Percentiles rank a stretch among this genome's conserved stretches.
Conservation (phyloP, 2,888 invertebrate genomes). For the Limnephilus auricula region DNA sequence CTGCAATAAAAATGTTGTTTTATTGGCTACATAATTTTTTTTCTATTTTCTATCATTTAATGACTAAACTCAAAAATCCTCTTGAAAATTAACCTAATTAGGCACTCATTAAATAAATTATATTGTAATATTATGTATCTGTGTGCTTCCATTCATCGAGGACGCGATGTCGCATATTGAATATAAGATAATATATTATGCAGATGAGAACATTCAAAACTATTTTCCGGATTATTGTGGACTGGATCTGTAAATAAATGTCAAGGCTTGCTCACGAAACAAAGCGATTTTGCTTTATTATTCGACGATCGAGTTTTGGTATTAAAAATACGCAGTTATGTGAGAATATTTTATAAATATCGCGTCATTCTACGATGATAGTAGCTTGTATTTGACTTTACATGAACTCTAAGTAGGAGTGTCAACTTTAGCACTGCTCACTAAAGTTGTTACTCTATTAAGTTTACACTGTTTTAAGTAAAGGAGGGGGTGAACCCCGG, state of each 20-base stretch:
- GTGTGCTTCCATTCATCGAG: neutral
- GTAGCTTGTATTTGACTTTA: neutral
- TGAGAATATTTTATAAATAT: neutral
- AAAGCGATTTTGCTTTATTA: neutral
- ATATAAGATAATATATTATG: neutral
- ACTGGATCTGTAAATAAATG: constrained; percentile 2
- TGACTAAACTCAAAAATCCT: neutral
- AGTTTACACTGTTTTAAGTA: no score
- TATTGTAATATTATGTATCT: neutral
- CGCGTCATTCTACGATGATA: neutral
- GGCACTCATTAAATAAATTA: neutral
- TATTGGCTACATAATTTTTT: neutral
- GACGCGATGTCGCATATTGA: neutral
- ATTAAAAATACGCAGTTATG: neutral
- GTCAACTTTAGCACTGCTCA: neutral
- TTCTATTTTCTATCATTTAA: neutral
- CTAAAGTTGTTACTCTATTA: no score
- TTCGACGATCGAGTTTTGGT: neutral
- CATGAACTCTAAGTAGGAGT: neutral
- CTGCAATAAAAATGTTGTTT: no score
- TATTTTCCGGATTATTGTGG: neutral
- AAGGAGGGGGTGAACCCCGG: neutral
- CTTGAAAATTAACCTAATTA: neutral
- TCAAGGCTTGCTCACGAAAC: neutral
- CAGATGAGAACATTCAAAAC: neutral